Evolutionary conservation across 2,888 invertebrate genomes (phyloP), one percentile per base, ranked within the genome.

Genomic region (Brenthis hecate): DNA sequence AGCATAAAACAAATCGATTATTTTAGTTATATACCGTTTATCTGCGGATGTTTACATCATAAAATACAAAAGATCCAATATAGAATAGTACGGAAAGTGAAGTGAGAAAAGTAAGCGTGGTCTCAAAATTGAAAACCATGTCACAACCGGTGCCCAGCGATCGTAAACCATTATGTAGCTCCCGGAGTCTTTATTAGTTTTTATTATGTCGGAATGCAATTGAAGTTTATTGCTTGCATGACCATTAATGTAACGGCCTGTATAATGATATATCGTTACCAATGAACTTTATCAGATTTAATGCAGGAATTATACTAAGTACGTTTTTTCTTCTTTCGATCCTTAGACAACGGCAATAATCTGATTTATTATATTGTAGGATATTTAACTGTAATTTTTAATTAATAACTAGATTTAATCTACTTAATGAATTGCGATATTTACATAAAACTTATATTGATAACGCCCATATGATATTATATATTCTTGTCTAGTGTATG

Each of bases 191-290:
- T 72, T 75, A 71, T 73, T 66, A 66, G 66, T 58, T 57, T 66
- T 66, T 72, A 72, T 74, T 69, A 67, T 73, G 72, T 69, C 66
- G 71, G 72, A 73, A 73, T 74, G 69, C 72, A 74, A 73, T 72
- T 75, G 75, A 68, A 73, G 61, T 76, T 76, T 75, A 76, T 76
- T 75, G 72, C 74, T 67, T 73, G 75, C 73, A 71, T 68, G 71
- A 56, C 69, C 73, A 74, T 77, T 73, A 74, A 74, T 72, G 72
- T 73, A 75, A 75, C 72, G 72, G 68, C 63, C 68, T 73, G 72
- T 72, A 72, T 75, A 74, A 75, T 74, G 74, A 76, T 74, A 72
- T 69, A 71, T 69, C 70, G 69, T 69, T 74, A 72, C 69, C 72
- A 73, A 72, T 74, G 72, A 71, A 68, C 72, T 74, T 73, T 73